Base-by-base conservation (phyloP, 2,113 vertebrate genomes). In the Telmatochromis sp. region DNA sequence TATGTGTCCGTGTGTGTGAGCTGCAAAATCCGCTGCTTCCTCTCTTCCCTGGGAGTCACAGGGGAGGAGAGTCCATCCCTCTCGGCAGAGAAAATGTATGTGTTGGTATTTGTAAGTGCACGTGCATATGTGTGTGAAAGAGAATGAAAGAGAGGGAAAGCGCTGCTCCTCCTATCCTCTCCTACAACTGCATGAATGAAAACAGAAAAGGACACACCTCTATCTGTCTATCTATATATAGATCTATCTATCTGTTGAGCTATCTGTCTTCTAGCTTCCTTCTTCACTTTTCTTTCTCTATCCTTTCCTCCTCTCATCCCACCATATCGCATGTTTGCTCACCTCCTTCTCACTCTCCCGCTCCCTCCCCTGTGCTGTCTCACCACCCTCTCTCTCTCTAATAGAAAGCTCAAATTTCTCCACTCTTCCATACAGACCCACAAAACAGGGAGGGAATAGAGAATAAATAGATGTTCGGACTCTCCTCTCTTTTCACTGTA, bases 351-450 rank as follows among this genome's bases (percentile, higher is more conserved):
- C 57, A 90, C 85, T 88, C 91, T 85, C 81, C 53, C 73, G 12
- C 58, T 65, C 81, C 45, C 53, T 83, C 82, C 57, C 54, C 78
- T 28, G 83, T 28, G 55, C 37, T 80, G 28, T 82, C 87, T 84
- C 83, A 51, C 89, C 81, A 19, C 26, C 73, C 80, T 79, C 83
- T 86, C 78, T 87, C 83, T 53, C 81, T 89, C 49, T 93, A 85
- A 94, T 80, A 92, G 91, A 90, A 93, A 93, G 94, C 95, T 95
- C 95, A 94, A 85, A 93, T 95, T 94, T 93, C 94, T 78, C 82
- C 86, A 3, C 75, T 87, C 90, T 91, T 83, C 81, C 63, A 81
- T 54, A 82, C 19, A 87, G 83, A 89, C 60, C 68, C 79, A 86
- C 80, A 85, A 73, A 91, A 55, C 73, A 81, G 83, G 65, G 83